Conservation (phyloP, 2,888 invertebrate species). For the Dynastes maya region DNA sequence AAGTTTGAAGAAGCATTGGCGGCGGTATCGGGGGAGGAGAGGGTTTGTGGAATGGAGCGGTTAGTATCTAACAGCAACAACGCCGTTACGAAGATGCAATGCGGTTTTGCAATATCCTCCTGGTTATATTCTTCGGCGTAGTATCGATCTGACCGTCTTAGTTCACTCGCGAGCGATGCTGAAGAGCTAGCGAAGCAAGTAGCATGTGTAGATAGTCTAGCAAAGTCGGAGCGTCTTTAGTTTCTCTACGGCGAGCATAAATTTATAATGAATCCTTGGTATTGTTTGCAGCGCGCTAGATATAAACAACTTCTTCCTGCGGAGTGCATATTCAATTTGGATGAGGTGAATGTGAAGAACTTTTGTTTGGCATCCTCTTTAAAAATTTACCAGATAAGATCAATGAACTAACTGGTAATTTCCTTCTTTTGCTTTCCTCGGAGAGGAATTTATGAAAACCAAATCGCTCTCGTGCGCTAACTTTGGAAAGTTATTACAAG, state of each 20-base stretch:
- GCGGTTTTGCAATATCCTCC: conserved; percentile 31
- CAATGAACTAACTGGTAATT: no score
- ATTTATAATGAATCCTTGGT: conserved; percentile 6
- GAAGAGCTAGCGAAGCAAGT: neutral
- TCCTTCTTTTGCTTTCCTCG: no score
- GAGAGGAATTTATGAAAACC: no score
- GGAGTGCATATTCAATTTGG: no score
- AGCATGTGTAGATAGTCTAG: neutral
- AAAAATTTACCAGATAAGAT: no score
- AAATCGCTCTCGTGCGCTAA: no score
- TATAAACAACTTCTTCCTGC: neutral
- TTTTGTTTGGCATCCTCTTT: no score
- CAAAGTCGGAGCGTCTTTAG: neutral
- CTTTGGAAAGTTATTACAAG: no score
- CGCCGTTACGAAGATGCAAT: conserved; percentile 15
- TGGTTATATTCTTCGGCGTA: neutral
- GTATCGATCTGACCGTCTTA: conserved; percentile 10
- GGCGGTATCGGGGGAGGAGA: neutral
- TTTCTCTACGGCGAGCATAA: conserved; percentile 4
- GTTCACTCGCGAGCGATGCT: no score
- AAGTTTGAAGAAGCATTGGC: conserved; percentile 10
- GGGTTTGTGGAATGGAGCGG: neutral
- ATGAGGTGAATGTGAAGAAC: no score
- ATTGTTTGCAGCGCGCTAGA: conserved; percentile 1
- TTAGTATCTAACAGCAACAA: conserved; percentile 21